phyloP scores from a whole-genome alignment of 2,888 invertebrate genomes.

The Sisyra nigra region DNA sequence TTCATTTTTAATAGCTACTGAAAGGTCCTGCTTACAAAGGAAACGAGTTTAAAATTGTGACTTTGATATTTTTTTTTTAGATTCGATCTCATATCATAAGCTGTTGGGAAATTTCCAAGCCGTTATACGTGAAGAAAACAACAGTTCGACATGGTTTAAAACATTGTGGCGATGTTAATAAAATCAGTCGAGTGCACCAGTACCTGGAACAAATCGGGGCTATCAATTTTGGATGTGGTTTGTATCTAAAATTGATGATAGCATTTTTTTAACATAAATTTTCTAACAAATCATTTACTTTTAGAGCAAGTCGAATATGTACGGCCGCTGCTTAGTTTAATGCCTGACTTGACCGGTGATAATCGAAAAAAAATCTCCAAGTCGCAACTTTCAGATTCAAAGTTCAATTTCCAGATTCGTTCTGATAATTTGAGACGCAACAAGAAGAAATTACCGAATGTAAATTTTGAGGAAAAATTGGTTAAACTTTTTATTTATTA shows the following conservation, averaged over 20 bases:
- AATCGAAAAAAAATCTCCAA: background rate
- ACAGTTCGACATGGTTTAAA: constrained; percentile 36
- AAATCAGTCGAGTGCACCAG: constrained; percentile 39
- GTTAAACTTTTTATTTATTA: constrained; percentile 3
- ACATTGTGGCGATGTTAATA: constrained; percentile 44
- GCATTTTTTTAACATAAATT: background rate
- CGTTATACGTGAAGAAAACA: constrained; percentile 40
- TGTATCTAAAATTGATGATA: no score
- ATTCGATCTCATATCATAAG: constrained; percentile 41
- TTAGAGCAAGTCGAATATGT: constrained; percentile 3
- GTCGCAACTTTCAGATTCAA: background rate
- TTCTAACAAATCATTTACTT: background rate
- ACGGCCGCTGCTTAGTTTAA: constrained; percentile 2
- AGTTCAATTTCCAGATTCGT: background rate
- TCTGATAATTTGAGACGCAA: background rate
- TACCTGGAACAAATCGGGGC: constrained; percentile 43
- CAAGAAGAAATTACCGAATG: background rate
- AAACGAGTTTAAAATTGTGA: background rate
- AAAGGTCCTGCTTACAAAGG: no score
- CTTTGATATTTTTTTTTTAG: constrained; percentile 16
- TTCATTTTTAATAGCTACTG: no score
- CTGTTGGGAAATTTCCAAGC: constrained; percentile 33
- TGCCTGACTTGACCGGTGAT: no score
- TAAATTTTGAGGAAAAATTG: background rate
- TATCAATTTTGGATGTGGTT: constrained; percentile 41